phyloP scores from a whole-genome alignment of 2,797 vertebrate genomes.

The Psittacula derbiana region DNA sequence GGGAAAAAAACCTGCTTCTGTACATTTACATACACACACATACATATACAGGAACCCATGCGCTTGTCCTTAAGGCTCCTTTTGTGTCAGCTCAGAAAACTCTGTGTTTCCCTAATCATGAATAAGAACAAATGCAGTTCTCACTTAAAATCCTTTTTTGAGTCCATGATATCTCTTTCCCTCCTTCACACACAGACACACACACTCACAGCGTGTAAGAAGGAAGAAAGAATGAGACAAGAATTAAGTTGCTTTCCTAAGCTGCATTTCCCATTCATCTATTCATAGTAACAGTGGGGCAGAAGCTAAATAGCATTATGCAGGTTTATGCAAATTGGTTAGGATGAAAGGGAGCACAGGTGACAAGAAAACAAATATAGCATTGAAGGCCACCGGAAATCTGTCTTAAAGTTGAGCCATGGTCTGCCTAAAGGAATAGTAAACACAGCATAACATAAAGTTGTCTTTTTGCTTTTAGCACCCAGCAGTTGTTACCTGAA shows the following conservation, averaged over 20 bases:
- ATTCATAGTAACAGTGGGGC: constrained; percentile 62
- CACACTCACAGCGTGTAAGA: background rate
- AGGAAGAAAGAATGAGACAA: background rate
- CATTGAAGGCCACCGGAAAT: background rate
- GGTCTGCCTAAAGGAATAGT: background rate
- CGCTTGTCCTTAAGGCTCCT: background rate
- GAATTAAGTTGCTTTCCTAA: constrained; percentile 38
- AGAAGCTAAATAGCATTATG: constrained; percentile 54
- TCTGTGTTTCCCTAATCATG: background rate
- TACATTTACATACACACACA: background rate
- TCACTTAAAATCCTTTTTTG: background rate
- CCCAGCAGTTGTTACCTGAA: background rate
- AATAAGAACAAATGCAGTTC: background rate
- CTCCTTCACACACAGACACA: background rate
- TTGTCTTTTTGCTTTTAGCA: background rate
- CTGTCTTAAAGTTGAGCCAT: background rate
- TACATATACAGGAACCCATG: background rate
- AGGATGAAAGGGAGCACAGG: background rate
- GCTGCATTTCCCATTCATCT: constrained; percentile 27
- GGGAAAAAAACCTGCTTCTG: background rate
- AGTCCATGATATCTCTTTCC: background rate
- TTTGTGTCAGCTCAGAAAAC: background rate
- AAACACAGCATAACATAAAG: background rate
- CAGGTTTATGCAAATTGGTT: constrained; percentile 63
- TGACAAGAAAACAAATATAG: background rate